Evolutionary conservation across 2,888 invertebrate genomes (phyloP), one percentile per base, ranked within the genome.

Genomic region (Diachrysia chrysitis): DNA sequence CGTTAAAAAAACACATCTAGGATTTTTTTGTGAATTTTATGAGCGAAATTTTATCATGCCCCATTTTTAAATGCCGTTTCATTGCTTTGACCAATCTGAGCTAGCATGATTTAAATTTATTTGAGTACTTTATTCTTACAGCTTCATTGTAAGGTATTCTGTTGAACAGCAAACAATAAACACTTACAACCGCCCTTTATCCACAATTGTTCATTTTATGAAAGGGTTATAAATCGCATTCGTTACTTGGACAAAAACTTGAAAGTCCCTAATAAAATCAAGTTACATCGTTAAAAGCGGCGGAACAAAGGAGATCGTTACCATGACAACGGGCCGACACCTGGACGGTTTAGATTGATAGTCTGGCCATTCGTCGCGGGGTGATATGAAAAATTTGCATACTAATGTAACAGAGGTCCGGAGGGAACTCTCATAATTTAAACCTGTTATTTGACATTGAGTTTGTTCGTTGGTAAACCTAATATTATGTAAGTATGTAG

Each of bases 321-420:
- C 86, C 83, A 87, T 87, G 85, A 84, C 87, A 86, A 90, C 89
- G 82, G 79, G 69, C 79, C 86, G 86, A 87, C 91, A 93, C 92
- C 91, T 92, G 91, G 90, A 79, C 83, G 74, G 68, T 60, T 81
- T 66, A 86, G 87, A 89, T 89, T 89, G 86, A 89, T 89, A 84
- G 85, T 82, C 85, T 70, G 82, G 79, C 80, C 84, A 83, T 85
- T 86, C 82, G 84, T 78, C 76, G 80, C 79, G 82, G 88, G 83
- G 71, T 81, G 87, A 87, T 88, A 89, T 87, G 86, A 90, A 89
- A 90, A 89, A 93, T 91, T 93, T 90, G 89, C 93, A 92, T 93
- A 85, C 84, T 89, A 89, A 91, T 91, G 86, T 90, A 79, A 86
- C 82, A 76, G 85, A 86, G 85, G 84, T 84, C 78, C 80, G 69